phyloP scores from a whole-genome alignment of 2,797 vertebrate genomes.

The Ptychadena robeensis region DNA sequence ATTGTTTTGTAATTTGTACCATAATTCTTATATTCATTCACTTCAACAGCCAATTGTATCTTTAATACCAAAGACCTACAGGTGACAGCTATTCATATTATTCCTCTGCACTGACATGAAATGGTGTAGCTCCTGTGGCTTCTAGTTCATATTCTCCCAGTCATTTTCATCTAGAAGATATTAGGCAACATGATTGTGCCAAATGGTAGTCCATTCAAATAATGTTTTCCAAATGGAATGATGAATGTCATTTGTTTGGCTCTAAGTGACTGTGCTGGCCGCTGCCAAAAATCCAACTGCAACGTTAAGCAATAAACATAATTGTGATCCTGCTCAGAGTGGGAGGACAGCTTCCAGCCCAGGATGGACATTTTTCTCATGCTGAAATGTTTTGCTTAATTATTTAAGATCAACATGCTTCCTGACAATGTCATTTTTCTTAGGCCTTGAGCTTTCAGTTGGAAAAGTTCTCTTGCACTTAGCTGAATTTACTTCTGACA shows the following conservation, averaged over 20 bases:
- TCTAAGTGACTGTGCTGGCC: conserved; percentile 15
- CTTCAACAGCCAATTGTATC: conserved; percentile 69
- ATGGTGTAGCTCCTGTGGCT: conserved; percentile 19
- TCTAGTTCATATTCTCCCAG: conserved; percentile 27
- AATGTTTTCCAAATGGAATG: conserved; percentile 58
- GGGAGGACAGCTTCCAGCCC: conserved; percentile 48
- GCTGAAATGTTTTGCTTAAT: conserved; percentile 61
- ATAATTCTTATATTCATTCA: conserved; percentile 39
- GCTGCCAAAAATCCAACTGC: conserved; percentile 56
- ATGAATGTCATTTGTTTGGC: conserved; percentile 57
- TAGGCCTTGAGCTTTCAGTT: conserved; percentile 15
- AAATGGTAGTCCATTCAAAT: conserved; percentile 58
- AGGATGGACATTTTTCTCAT: conserved; percentile 50
- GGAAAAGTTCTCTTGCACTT: conserved; percentile 11
- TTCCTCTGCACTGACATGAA: conserved; percentile 29
- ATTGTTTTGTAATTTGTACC: conserved; percentile 22
- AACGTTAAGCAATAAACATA: conserved; percentile 59
- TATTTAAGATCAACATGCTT: conserved; percentile 57
- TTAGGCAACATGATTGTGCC: conserved; percentile 47
- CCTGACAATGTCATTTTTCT: conserved; percentile 53
- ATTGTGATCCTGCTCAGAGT: conserved; percentile 52
- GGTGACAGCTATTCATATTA: conserved; percentile 32
- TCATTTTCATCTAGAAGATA: conserved; percentile 52
- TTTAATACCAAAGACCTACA: conserved; percentile 69
- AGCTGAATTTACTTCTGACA: neutral